Evolutionary conservation across 92 coral and sea anemone genomes (phyloP), one percentile per base, ranked within the genome.

Genomic region (Scolanthus callimorphus): DNA sequence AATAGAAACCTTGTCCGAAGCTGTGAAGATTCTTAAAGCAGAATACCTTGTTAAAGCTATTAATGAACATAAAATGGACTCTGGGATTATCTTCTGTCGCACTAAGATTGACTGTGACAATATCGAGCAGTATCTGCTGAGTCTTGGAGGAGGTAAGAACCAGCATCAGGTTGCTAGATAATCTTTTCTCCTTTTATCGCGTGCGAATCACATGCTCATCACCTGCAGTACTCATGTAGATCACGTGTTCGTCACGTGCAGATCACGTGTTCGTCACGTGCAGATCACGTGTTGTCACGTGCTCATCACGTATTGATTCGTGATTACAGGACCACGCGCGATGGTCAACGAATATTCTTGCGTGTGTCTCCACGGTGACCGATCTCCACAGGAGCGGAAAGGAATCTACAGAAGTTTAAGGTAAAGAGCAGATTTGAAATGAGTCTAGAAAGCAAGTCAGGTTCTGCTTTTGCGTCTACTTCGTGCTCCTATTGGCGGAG

Each of bases 341-440:
- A 91, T 91, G 97, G 96, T 91, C 39, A 91, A 91, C 41, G 91
- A 75, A 56, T 91, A 71, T 44, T 87, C 96, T 11, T 91, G 96
- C 31, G 96, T 91, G 44, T 89, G 95, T 50, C 92, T 91, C 21
- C 97, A 91, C 70, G 90, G 97, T 27, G 97, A 91, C 64, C 38
- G 96, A 31, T 67, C 92, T 17, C 96, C 90, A 10, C 76, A 72
- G 49, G 96, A 91, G 63, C 75, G 97, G 37, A 84, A 82, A 11
- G 77, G 2, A 91, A 91, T 63, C 79, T 91, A 4, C 74, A 78
- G 26, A 67, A 74, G n/a, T 91, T 91, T 58, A 91, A 91, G 96
- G 97, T 91, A 63, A 28, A 21, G 41, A 34, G 15, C n/a, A n/a
- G n/a, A n/a, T n/a, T n/a, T n/a, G n/a, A n/a, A n/a, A n/a, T n/a